Evolutionary conservation across 2,888 invertebrate genomes (phyloP).

Genomic region (Tridacna gigas): DNA sequence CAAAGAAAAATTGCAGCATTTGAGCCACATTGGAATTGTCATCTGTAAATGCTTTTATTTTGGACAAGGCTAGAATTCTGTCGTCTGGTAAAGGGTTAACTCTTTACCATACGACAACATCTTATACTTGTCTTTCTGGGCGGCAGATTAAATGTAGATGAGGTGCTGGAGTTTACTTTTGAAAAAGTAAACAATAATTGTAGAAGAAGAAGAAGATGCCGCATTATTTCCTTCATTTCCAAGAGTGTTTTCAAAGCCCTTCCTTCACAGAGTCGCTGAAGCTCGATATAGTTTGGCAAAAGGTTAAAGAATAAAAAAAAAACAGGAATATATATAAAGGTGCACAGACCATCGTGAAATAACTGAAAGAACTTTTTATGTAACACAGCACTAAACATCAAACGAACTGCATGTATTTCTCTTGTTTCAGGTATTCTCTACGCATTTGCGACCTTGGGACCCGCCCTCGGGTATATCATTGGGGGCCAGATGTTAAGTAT

Average conservation of each 20-base stretch:
- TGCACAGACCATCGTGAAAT: no score
- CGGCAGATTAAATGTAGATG: no score
- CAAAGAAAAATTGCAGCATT: not conserved
- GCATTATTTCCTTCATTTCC: not conserved
- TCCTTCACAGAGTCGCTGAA: not conserved
- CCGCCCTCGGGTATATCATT: slow-evolving; percentile 81
- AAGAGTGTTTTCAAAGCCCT: not conserved
- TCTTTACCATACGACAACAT: no score
- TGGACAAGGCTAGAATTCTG: not conserved
- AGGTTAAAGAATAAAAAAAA: not conserved
- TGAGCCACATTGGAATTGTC: not conserved
- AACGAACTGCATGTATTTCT: no score
- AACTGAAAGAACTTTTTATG: not conserved
- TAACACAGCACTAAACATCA: no score
- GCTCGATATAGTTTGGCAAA: not conserved
- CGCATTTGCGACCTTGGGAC: slow-evolving; percentile 78
- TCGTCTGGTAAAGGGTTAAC: not conserved
- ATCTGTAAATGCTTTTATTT: not conserved
- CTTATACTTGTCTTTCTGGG: no score
- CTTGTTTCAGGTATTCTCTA: slow-evolving; percentile 76
- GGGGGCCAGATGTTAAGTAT: slow-evolving; percentile 79
- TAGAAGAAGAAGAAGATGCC: not conserved
- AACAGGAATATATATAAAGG: no score
- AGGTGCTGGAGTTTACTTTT: no score
- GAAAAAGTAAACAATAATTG: no score